Conservation (phyloP, 2,888 invertebrate species). For the Sphaerophoria rueppellii region DNA sequence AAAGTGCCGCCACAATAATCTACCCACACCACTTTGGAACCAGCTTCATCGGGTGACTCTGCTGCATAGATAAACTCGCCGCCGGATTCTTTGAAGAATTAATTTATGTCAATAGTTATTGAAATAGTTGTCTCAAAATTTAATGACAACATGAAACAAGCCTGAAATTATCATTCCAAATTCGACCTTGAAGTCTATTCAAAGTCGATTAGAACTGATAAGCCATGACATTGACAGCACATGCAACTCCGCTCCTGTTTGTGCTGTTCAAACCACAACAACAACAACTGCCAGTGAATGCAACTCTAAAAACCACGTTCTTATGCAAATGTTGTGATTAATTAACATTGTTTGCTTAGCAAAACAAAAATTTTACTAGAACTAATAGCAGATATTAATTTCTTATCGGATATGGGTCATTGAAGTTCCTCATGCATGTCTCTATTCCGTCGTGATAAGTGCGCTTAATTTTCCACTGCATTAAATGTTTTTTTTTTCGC, state of each 20-base stretch:
- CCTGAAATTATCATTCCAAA: no score
- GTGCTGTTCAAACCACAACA: no score
- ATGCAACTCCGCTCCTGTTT: no score
- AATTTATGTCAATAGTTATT: no score
- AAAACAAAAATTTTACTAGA: conserved; percentile 42
- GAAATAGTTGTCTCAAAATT: no score
- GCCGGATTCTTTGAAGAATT: background rate
- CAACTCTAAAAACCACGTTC: background rate
- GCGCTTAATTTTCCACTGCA: background rate
- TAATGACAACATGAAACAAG: no score
- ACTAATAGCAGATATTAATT: conserved; percentile 43
- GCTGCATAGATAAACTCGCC: background rate
- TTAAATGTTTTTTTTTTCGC: conserved; percentile 7
- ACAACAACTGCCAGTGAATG: background rate
- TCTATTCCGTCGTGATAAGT: conserved; percentile 6
- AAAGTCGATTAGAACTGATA: no score
- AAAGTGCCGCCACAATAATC: conserved; percentile 42
- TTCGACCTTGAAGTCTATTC: no score
- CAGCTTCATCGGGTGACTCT: background rate
- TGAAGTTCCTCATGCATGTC: conserved; percentile 39
- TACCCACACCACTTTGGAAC: conserved; percentile 12
- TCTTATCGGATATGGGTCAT: conserved; percentile 66
- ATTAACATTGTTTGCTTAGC: conserved; percentile 25
- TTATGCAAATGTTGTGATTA: conserved; percentile 30
- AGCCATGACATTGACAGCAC: no score